These are phyloP conservation scores for Thryonomys swinderianus DNA, from an alignment of 2,113 vertebrate genomes.

Conservation along the genomic window DNA sequence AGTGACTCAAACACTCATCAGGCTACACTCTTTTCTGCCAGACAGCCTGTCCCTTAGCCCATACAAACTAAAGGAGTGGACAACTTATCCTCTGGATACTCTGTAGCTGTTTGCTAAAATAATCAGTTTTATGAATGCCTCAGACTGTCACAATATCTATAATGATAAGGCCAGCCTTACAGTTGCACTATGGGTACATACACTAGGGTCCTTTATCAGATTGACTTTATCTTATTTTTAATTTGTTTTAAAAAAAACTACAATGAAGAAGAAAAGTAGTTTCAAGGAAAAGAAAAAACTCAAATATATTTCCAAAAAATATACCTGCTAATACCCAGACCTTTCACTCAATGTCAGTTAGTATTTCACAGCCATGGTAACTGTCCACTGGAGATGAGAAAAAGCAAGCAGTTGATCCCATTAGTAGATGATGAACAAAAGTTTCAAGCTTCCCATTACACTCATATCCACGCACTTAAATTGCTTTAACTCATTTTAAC, in stretches of 20 bases:
- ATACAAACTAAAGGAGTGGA: background rate
- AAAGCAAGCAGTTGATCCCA: background rate
- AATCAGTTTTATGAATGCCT: background rate
- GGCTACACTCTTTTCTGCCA: background rate
- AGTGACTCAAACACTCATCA: background rate
- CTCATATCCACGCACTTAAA: background rate
- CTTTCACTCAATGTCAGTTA: background rate
- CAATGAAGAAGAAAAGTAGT: background rate
- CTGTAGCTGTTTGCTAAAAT: background rate
- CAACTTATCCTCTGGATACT: background rate
- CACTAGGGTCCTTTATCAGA: background rate
- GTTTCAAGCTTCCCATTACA: background rate
- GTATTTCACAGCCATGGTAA: background rate
- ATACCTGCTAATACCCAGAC: background rate
- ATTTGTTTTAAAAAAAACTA: background rate
- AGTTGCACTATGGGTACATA: background rate
- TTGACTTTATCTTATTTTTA: background rate
- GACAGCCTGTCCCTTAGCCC: background rate
- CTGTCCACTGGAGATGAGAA: background rate
- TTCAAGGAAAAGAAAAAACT: background rate
- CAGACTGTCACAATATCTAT: background rate
- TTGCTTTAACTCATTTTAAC: background rate
- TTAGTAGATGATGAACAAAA: background rate
- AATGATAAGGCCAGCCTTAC: background rate
- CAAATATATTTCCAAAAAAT: background rate